Evolutionary conservation across 2,888 invertebrate species (phyloP), one percentile per base, ranked within the genome.

Genomic region (Hirtodrosophila histrioides): DNA sequence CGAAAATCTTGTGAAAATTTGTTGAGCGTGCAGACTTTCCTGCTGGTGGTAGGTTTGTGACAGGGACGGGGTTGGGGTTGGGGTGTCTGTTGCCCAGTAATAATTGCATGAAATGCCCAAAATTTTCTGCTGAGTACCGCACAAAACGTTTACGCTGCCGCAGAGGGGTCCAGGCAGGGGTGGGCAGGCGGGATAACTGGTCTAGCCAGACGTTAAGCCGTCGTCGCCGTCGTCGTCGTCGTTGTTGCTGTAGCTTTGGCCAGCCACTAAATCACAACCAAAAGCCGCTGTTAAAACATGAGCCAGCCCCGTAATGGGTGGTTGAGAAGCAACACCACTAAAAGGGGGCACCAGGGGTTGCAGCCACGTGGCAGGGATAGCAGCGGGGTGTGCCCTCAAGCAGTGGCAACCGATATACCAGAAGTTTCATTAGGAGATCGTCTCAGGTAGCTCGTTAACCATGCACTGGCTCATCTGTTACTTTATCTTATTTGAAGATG

Each of bases 281-380:
- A 87, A 88, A 88, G 89, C 86, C 84, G 86, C 75, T 86, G 89
- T 86, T 84, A 85, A 81, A 88, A 85, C 86, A 86, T 78, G 87
- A 81, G 67, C 73, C 70, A 65, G 67, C 62, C 70, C 53, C 50
- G 53, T 66, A 72, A 78, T 73, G 73, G 81, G 64, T 73, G 85
- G 78, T 75, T 73, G 62, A 53, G 53, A 57, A 11, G 45, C 39
- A 44, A 45, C 12, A 53, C 27, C 50, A 50, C 31, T 41, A 48
- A 35, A 51, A 39, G 39, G 17, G 0, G n/a, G 10, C 31, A 36
- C 11, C 8, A 9, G 46, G 7, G 40, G 46, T 77, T 70, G 75
- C 80, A 70, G 75, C 50, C 50, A 65, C 73, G 58, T 73, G 70
- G 63, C 40, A 3, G 11, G 17, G 36, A 39, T 36, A 35, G 39